These are phyloP conservation scores for Danio tinwini DNA, from an alignment of 2,797 vertebrate genomes.

Conservation along the genomic window DNA sequence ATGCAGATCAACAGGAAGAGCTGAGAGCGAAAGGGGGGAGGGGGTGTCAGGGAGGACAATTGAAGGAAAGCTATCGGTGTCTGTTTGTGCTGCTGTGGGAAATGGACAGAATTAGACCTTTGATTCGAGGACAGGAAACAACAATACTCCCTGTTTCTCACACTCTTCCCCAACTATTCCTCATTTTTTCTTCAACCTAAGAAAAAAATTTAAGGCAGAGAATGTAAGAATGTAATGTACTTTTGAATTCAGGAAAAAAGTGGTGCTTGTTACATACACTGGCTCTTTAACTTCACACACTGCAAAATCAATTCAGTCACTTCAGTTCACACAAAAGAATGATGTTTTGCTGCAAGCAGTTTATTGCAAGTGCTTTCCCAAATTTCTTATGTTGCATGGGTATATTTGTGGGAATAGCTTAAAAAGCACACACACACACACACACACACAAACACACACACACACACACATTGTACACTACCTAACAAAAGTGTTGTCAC, in stretches of 20 bases:
- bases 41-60: slow-evolving; percentile 16
- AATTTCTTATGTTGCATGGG: too few relatives aligned
- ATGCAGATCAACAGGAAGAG: slow-evolving; percentile 26
- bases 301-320: too few relatives aligned
- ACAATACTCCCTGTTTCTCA: slow-evolving; percentile 2
- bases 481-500: too few relatives aligned
- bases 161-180: neutral
- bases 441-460: too few relatives aligned
- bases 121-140: slow-evolving; percentile 10
- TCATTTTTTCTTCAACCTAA: too few relatives aligned
- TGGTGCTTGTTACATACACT: neutral
- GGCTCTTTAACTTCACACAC: neutral
- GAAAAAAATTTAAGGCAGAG: neutral
- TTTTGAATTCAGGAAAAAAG: neutral
- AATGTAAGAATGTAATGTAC: slow-evolving; percentile 1
- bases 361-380: slow-evolving; percentile 2
- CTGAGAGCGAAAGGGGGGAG: slow-evolving; percentile 11
- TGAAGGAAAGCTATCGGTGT: slow-evolving; percentile 32
- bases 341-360: slow-evolving; percentile 5
- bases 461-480: too few relatives aligned
- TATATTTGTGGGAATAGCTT: too few relatives aligned
- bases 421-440: too few relatives aligned
- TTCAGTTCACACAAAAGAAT: slow-evolving; percentile 1
- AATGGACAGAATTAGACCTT: slow-evolving; percentile 12
- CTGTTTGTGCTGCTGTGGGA: neutral